Percentiles rank a stretch among this genome's conserved stretches.
phyloP scores from a whole-genome alignment of 2,888 invertebrate species.

The Galeruca laticollis region DNA sequence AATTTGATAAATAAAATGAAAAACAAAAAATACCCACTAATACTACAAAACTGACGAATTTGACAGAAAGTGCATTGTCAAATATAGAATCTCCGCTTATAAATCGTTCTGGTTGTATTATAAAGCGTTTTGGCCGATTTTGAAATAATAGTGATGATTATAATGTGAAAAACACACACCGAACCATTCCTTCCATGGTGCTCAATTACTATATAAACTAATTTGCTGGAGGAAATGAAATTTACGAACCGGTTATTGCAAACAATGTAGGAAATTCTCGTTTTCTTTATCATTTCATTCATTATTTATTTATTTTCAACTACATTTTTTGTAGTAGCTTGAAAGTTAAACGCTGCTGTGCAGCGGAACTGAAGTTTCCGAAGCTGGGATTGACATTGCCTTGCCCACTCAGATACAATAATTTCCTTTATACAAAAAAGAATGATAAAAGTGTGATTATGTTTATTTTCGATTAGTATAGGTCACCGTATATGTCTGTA shows the following conservation, averaged over 20 bases:
- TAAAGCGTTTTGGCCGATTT: slow-evolving; percentile 22
- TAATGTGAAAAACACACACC: slow-evolving; percentile 40
- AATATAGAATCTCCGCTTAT: no score
- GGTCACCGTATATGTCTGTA: not conserved
- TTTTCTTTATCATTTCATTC: not conserved
- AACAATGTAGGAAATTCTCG: not conserved
- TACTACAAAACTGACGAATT: no score
- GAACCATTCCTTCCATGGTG: slow-evolving; percentile 78
- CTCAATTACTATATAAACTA: slow-evolving; percentile 69
- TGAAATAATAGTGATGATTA: slow-evolving; percentile 43
- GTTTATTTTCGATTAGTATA: not conserved
- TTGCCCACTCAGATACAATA: slow-evolving; percentile 51
- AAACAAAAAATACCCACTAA: no score
- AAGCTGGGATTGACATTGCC: slow-evolving; percentile 57
- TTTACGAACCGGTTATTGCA: slow-evolving; percentile 51
- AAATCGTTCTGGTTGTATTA: not conserved
- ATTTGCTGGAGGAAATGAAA: slow-evolving; percentile 45
- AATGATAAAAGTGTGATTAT: not conserved
- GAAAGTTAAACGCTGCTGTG: slow-evolving; percentile 46
- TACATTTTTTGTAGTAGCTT: slow-evolving; percentile 11
- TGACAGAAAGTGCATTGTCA: no score
- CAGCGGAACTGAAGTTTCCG: slow-evolving; percentile 56
- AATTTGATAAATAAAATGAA: no score
- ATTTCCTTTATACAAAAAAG: not conserved
- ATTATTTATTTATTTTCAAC: not conserved